A percentile compares a stretch with the other conserved stretches of the same genome.
These are phyloP conservation scores for Microcebus griseorufus DNA, from an alignment of 2,113 vertebrate genomes.

Conservation along the genomic window DNA sequence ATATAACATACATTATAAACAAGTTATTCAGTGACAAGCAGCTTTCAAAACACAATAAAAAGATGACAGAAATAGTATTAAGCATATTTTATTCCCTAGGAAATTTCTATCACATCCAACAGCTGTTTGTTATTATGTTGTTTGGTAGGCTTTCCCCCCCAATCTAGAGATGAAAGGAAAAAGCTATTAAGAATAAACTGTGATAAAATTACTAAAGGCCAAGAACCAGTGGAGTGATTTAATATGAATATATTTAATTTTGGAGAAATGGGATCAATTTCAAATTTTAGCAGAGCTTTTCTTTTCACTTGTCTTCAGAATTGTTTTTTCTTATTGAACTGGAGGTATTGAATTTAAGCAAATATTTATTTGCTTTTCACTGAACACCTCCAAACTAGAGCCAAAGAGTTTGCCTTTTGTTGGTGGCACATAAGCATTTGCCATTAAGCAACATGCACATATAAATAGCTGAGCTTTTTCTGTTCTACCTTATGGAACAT, in stretches of 20 bases:
- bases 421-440: background rate
- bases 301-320: conserved; percentile 36
- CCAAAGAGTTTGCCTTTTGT: conserved; percentile 3
- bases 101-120: conserved; percentile 46
- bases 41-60: conserved; percentile 59
- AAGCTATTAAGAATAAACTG: background rate
- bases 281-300: conserved; percentile 46
- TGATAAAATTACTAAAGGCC: conserved; percentile 28
- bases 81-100: background rate
- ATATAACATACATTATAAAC: conserved; percentile 11
- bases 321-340: background rate
- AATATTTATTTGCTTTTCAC: background rate
- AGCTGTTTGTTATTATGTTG: background rate
- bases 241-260: background rate
- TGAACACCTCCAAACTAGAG: background rate
- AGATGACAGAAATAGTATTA: conserved; percentile 37
- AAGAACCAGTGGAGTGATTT: background rate
- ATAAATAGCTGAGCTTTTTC: background rate
- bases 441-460: background rate
- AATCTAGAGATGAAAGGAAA: conserved; percentile 27
- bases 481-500: background rate
- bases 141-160: background rate
- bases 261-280: conserved; percentile 27
- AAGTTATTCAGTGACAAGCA: conserved; percentile 32
- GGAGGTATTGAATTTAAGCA: background rate